Percentiles rank a stretch among this genome's conserved stretches.
Conservation (phyloP, 2,888 invertebrate species). For the Torymus aiolomorphi region DNA sequence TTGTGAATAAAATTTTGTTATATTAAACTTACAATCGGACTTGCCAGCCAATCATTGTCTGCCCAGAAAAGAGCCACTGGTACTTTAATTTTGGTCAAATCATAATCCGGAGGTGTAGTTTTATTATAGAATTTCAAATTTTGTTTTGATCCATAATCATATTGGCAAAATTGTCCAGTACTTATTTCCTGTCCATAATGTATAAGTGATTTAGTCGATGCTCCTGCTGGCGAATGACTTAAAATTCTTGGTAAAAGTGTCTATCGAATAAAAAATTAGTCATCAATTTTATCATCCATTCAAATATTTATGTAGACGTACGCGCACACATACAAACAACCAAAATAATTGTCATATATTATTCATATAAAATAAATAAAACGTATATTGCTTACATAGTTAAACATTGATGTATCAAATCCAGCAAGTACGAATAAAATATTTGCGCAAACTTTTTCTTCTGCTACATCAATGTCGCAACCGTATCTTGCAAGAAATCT, state of each 20-base stretch:
- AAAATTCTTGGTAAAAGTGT: conserved; percentile 82
- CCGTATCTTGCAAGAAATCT: conserved; percentile 80
- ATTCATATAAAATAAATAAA: conserved; percentile 2
- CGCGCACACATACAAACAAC: background rate
- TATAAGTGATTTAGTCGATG: conserved; percentile 83
- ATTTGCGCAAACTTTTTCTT: conserved; percentile 83
- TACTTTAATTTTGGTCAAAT: conserved; percentile 68
- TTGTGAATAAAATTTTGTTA: no score
- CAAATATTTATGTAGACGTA: background rate
- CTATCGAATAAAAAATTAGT: conserved; percentile 38
- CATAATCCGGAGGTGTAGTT: conserved; percentile 80
- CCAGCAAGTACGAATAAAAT: conserved; percentile 85
- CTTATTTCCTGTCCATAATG: conserved; percentile 83
- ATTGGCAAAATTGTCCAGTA: conserved; percentile 80
- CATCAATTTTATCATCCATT: background rate
- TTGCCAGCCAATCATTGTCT: no score
- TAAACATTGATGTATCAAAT: conserved; percentile 82
- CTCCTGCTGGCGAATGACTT: conserved; percentile 84
- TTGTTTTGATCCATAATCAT: conserved; percentile 81
- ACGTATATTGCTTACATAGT: conserved; percentile 75
- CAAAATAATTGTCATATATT: no score
- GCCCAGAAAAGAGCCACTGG: no score
- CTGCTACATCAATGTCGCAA: conserved; percentile 78
- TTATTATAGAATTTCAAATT: conserved; percentile 80
- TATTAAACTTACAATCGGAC: no score